Base-by-base conservation (phyloP, 64 coral and sea anemone species). In the Exaiptasia diaphana region DNA sequence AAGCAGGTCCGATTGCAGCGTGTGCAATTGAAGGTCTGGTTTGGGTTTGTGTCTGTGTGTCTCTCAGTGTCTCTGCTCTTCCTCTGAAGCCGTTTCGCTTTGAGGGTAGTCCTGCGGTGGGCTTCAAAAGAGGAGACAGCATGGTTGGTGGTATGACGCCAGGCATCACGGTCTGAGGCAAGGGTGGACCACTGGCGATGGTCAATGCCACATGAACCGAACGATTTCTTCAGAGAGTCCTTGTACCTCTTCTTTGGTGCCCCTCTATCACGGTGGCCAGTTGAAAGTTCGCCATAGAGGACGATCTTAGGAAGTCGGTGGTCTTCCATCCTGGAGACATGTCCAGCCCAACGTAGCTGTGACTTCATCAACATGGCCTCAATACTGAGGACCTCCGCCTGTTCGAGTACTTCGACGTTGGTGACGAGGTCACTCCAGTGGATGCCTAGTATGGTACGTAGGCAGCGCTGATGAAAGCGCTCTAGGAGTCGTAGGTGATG, bases 281-380 rank as follows among this genome's bases (percentile, higher is more conserved):
- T 68, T 9, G 78, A 3, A 13, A 78, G 49, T 50, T 78, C 50
- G 3, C 44, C 23, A 78, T 54, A 59, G 25, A 78, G 21, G 24
- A 60, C 48, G 3, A 45, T 27, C 39, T 82, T 82, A 4, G 61
- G 42, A 1, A 82, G 15, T 3, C 28, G 41, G 22, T 67, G 10
- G 38, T 65, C 63, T 38, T 78, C 75, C 75, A 78, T 78, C 20
- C 75, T 5, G 3, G 36, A 33, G 5, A 78, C 31, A 22, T 75
- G 72, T 5, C 42, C 45, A 25, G 23, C 23, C 72, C 32, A 68
- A 4, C 64, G 12, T 7, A 68, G 26, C 17, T 54, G 2, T 5
- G 7, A 11, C 71, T 54, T 76, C 14, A 56, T 3, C 2, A 76
- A 8, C 73, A 76, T 76, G 10, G 73, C 73, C 15, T 54, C 54